Conservation (phyloP, 2,888 invertebrate species). For the Eledona agricola region DNA sequence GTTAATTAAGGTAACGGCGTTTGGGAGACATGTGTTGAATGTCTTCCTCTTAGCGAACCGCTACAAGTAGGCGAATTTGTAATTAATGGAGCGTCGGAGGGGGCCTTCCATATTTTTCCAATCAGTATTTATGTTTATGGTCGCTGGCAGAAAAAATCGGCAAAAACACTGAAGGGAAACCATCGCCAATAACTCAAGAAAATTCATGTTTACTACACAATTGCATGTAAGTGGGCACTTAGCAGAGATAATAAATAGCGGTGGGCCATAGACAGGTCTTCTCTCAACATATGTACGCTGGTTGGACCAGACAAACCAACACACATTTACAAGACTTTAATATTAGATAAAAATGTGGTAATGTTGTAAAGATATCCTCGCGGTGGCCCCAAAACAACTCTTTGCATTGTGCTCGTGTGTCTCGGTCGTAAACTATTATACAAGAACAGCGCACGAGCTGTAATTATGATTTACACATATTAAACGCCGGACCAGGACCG, state of each 20-base stretch:
- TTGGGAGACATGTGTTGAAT: slow-evolving; percentile 19
- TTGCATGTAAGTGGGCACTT: slow-evolving; percentile 57
- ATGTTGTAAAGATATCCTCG: slow-evolving; percentile 41
- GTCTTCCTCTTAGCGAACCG: slow-evolving; percentile 9
- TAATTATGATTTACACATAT: slow-evolving; percentile 46
- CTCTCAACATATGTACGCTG: slow-evolving; percentile 39
- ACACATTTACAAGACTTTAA: slow-evolving; percentile 35
- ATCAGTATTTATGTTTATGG: slow-evolving; percentile 51
- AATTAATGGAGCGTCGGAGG: slow-evolving; percentile 29
- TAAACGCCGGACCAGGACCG: slow-evolving; percentile 40
- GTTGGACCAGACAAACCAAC: slow-evolving; percentile 20
- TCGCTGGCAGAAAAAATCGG: slow-evolving; percentile 49
- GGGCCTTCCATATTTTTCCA: slow-evolving; percentile 33
- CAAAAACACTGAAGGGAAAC: slow-evolving; percentile 50
- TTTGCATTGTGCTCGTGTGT: too few relatives aligned
- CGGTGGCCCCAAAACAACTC: slow-evolving; percentile 37
- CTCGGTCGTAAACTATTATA: slow-evolving; percentile 25
- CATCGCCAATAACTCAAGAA: slow-evolving; percentile 52
- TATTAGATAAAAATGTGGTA: slow-evolving; percentile 39
- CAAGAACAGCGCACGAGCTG: slow-evolving; percentile 37
- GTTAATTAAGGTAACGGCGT: slow-evolving; percentile 31
- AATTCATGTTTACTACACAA: slow-evolving; percentile 57
- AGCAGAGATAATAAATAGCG: slow-evolving; percentile 47
- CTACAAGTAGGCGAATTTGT: slow-evolving; percentile 20
- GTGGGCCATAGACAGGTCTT: slow-evolving; percentile 41